Evolutionary conservation across 1,140 invertebrate species (phyloP), one percentile per base, ranked within the genome.

Genomic region (Augochlora pura): DNA sequence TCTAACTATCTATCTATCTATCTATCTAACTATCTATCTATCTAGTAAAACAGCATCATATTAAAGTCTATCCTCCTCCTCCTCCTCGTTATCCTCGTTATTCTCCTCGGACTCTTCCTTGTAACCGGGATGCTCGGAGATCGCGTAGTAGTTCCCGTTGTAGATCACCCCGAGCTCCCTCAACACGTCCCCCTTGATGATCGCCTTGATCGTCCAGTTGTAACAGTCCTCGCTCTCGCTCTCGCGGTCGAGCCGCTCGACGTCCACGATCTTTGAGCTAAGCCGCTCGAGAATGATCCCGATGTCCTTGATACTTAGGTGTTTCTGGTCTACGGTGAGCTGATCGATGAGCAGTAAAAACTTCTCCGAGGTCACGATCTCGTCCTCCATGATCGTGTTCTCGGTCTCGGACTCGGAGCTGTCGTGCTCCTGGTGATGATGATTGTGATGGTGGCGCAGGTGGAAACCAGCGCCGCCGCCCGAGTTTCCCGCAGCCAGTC

Each of bases 71-170:
- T 97, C 96, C 85, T 96, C 96, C 85, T 96, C 96, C 80, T 96
- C 96, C 84, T 96, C 96, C 86, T 96, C 96, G 62, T 95, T 96
- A 91, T 97, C 96, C 90, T 97, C 96, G 73, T 95, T 95, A 87
- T 95, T 96, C 88, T 97, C 96, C 90, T 97, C 96, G 87, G 96
- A 96, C 91, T 97, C 96, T 90, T 97, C 96, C 91, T 96, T 96
- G 92, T 98, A 98, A 38, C 97, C 97, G 52, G 97, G 97, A 93
- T 98, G 97, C 92, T 98, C 97, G 85, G 97, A 97, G 87, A 98
- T 98, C 73, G 97, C 97, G 93, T 98, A 98, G 93, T 98, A 99
- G 93, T 98, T 98, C 57, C 97, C 97, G 94, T 98, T 98, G 93
- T 99, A 99, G 88, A 98, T 97, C 72, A 99, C 97, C 60, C 98